A percentile compares a stretch with the other conserved stretches of the same genome.
Evolutionary conservation across 2,113 vertebrate species (phyloP).

Genomic region (Silurus glanis): DNA sequence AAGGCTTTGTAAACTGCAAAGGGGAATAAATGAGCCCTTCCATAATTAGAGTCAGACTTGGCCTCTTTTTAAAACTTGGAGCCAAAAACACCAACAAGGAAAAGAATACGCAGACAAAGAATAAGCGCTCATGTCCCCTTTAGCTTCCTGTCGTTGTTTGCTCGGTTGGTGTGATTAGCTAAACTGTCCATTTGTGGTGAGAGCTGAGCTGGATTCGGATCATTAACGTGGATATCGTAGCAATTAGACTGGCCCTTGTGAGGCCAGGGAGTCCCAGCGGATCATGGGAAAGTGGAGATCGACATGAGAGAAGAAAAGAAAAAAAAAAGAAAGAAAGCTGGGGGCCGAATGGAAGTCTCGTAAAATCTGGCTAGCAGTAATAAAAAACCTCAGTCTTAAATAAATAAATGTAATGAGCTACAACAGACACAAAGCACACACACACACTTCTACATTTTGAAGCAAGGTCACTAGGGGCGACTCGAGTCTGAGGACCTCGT

Average conservation of each 20-base stretch:
- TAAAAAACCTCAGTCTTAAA: conserved; percentile 20
- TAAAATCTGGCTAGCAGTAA: conserved; percentile 12
- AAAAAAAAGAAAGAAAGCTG: not conserved
- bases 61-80: not conserved
- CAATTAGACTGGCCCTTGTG: not conserved
- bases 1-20: not conserved
- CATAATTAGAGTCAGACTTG: conserved; percentile 8
- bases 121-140: not conserved
- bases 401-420: conserved; percentile 17
- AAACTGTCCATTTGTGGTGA: conserved; percentile 5
- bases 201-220: not conserved
- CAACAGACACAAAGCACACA: not conserved
- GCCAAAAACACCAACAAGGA: not conserved
- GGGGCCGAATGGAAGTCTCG: not conserved
- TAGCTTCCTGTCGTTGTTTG: conserved; percentile 3
- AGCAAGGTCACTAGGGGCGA: not conserved
- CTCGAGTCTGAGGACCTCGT: not conserved
- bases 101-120: not conserved
- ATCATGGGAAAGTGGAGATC: conserved; percentile 42
- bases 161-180: not conserved
- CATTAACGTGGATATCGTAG: not conserved
- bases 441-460: not conserved
- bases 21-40: not conserved
- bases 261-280: not conserved
- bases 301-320: conserved; percentile 9